A percentile compares a stretch with the other conserved stretches of the same genome.
These are phyloP conservation scores for Heteromurus nitidus DNA, from an alignment of 2,888 invertebrate species.

Conservation along the genomic window DNA sequence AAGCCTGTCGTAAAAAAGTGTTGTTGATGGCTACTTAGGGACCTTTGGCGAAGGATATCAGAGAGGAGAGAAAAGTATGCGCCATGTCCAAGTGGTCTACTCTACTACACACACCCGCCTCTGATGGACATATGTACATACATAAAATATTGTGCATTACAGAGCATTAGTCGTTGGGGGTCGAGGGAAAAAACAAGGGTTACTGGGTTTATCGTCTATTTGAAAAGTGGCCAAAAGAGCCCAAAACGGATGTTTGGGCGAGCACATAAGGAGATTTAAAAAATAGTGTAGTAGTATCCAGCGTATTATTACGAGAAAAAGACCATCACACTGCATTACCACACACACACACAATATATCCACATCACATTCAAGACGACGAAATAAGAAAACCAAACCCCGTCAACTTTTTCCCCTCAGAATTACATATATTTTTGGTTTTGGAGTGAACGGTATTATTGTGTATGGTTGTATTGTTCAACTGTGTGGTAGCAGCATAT, in stretches of 20 bases:
- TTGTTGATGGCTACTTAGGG: slow-evolving; percentile 65
- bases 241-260: slow-evolving; percentile 4
- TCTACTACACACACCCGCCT: too few relatives aligned
- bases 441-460: slow-evolving; percentile 42
- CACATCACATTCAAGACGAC: too few relatives aligned
- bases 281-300: not conserved
- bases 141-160: slow-evolving; percentile 24
- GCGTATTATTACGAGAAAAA: slow-evolving; percentile 27
- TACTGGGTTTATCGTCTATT: slow-evolving; percentile 55
- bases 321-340: slow-evolving; percentile 29
- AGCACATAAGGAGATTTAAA: slow-evolving; percentile 1
- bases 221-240: slow-evolving; percentile 56
- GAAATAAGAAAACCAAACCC: slow-evolving; percentile 41
- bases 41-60: slow-evolving; percentile 44
- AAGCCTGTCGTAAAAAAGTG: slow-evolving; percentile 64
- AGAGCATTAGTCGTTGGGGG: slow-evolving; percentile 34
- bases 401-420: slow-evolving; percentile 41
- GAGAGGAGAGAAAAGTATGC: not conserved
- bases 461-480: slow-evolving; percentile 34
- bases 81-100: slow-evolving; percentile 44
- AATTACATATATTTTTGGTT: slow-evolving; percentile 52
- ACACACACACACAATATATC: not conserved
- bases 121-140: too few relatives aligned
- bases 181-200: slow-evolving; percentile 53
- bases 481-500: slow-evolving; percentile 3